Evolutionary conservation across 2,797 vertebrate species (phyloP).

Genomic region (Phrynocephalus forsythii): DNA sequence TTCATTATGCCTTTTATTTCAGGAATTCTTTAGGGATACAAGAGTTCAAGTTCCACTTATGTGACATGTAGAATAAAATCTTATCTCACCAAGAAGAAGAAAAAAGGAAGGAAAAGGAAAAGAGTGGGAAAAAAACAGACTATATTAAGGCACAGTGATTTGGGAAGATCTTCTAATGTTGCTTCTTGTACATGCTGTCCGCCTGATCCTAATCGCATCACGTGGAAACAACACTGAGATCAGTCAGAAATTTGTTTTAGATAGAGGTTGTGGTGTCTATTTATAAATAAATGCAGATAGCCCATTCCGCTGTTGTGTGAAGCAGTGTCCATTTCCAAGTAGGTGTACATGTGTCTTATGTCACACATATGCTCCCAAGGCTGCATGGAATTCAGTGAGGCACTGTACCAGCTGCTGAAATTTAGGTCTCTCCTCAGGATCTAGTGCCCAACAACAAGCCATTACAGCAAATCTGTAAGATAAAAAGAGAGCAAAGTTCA

Average conservation of each 20-base stretch:
- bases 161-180: conserved; percentile 35
- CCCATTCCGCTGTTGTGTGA: conserved; percentile 1
- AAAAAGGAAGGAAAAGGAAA: neutral
- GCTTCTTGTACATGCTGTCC: neutral
- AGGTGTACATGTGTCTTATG: conserved; percentile 12
- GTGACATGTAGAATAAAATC: conserved; percentile 79
- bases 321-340: conserved; percentile 46
- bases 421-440: conserved; percentile 97
- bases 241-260: conserved; percentile 8
- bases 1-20: conserved; percentile 70
- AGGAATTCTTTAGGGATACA: conserved; percentile 70
- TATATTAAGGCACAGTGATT: conserved; percentile 87
- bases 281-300: conserved; percentile 49
- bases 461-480: conserved; percentile 94
- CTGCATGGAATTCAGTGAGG: conserved; percentile 97
- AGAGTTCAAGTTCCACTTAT: conserved; percentile 74
- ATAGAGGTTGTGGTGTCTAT: conserved; percentile 42
- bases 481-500: neutral
- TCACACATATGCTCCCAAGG: conserved; percentile 96
- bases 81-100: conserved; percentile 70
- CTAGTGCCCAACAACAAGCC: conserved; percentile 98
- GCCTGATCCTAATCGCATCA: conserved; percentile 10
- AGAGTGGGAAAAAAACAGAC: conserved; percentile 66
- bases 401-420: conserved; percentile 99
- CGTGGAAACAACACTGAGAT: conserved; percentile 11